These are phyloP conservation scores for Scarus forsteni DNA, from an alignment of 2,797 vertebrate species.

Conservation along the genomic window DNA sequence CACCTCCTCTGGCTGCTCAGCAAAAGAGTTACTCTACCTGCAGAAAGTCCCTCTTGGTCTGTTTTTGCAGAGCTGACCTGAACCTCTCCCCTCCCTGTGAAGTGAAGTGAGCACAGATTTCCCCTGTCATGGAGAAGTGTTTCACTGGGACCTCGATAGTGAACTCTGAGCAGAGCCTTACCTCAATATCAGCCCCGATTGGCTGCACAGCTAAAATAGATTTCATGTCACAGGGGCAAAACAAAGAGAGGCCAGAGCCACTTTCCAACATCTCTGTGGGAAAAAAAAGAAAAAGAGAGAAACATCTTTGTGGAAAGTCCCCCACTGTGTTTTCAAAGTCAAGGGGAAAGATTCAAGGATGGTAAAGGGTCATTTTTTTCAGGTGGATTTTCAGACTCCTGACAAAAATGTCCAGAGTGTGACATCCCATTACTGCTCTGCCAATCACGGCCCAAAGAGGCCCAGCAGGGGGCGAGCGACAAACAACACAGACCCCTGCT, in stretches of 20 bases:
- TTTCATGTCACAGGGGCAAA: slow-evolving; percentile 39
- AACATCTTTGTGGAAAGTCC: slow-evolving; percentile 11
- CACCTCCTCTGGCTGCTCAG: background rate
- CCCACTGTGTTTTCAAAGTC: slow-evolving; percentile 18
- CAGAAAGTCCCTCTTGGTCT: slow-evolving; percentile 9
- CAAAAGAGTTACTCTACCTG: background rate
- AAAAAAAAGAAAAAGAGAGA: slow-evolving; percentile 16
- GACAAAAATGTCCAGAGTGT: slow-evolving; percentile 43
- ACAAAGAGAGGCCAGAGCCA: slow-evolving; percentile 14
- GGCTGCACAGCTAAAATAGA: slow-evolving; percentile 47
- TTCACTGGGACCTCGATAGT: slow-evolving; percentile 33
- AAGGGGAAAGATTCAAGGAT: slow-evolving; percentile 1
- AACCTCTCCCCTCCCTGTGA: slow-evolving; percentile 25
- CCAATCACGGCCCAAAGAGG: slow-evolving; percentile 53
- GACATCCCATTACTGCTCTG: slow-evolving; percentile 64
- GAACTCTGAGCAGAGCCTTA: slow-evolving; percentile 49
- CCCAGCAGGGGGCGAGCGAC: slow-evolving; percentile 42
- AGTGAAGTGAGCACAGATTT: slow-evolving; percentile 29
- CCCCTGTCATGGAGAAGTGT: slow-evolving; percentile 33
- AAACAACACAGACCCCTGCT: slow-evolving; percentile 39
- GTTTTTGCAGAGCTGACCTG: slow-evolving; percentile 1
- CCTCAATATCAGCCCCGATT: slow-evolving; percentile 58
- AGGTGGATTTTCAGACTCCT: slow-evolving; percentile 22
- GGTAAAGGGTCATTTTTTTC: slow-evolving; percentile 48
- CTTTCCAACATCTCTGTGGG: slow-evolving; percentile 11